A percentile compares a stretch with the other conserved stretches of the same genome.
Evolutionary conservation across 1,140 invertebrate species (phyloP).

Genomic region (Listronotus bonariensis): DNA sequence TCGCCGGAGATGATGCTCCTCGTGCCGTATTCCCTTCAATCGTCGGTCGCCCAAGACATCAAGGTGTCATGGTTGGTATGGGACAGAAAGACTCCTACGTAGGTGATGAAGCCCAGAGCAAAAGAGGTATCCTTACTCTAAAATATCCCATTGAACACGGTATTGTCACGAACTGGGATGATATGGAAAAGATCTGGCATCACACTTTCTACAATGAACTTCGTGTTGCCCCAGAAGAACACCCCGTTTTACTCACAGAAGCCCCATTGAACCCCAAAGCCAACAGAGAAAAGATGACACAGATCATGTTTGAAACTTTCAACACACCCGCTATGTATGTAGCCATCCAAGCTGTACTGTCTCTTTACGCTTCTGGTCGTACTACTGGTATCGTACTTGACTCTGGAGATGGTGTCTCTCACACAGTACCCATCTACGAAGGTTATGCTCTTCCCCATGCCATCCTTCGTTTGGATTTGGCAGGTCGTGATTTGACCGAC

Average conservation of each 20-base stretch:
- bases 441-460: neutral
- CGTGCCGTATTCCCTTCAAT: slow-evolving; percentile 94
- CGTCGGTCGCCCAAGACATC: slow-evolving; percentile 85
- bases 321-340: too few species aligned
- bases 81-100: slow-evolving; percentile 78
- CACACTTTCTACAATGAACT: slow-evolving; percentile 46
- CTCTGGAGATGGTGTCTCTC: slow-evolving; percentile 86
- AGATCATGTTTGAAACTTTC: too few species aligned
- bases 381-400: slow-evolving; percentile 91
- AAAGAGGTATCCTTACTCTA: slow-evolving; percentile 88
- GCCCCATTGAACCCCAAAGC: slow-evolving; percentile 91
- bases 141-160: slow-evolving; percentile 95
- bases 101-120: slow-evolving; percentile 91
- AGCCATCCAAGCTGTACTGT: slow-evolving; percentile 69
- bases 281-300: slow-evolving; percentile 79
- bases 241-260: slow-evolving; percentile 89
- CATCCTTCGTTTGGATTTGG: slow-evolving; percentile 85
- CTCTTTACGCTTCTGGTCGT: slow-evolving; percentile 87
- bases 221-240: slow-evolving; percentile 92
- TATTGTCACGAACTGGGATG: slow-evolving; percentile 96
- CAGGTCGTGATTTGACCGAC: slow-evolving; percentile 86
- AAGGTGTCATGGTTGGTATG: slow-evolving; percentile 95
- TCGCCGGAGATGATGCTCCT: slow-evolving; percentile 94
- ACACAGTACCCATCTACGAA: slow-evolving; percentile 84
- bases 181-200: slow-evolving; percentile 73